Evolutionary conservation across 2,888 invertebrate species (phyloP).

Genomic region (Druceiella hillmani): DNA sequence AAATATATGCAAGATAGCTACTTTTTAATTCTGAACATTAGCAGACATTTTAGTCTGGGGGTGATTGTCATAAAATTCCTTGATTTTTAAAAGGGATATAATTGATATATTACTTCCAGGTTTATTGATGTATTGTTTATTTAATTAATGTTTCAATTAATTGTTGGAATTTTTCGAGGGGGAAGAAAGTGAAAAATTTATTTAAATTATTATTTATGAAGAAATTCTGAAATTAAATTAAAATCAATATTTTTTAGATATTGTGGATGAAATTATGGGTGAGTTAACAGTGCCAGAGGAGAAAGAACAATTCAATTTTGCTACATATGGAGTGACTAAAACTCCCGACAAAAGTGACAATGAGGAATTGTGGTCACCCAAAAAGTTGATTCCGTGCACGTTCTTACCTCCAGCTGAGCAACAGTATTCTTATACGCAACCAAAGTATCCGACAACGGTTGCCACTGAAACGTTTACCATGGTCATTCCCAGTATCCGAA

Average conservation of each 20-base stretch:
- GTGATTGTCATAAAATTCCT: no score
- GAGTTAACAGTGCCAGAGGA: constrained; percentile 42
- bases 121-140: background rate
- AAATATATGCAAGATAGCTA: no score
- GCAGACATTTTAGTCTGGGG: no score
- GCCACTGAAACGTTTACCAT: constrained; percentile 49
- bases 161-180: no score
- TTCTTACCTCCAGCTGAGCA: background rate
- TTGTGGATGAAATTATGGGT: constrained; percentile 41
- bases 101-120: constrained; percentile 13
- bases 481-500: constrained; percentile 52
- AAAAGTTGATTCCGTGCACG: constrained; percentile 50
- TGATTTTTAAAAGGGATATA: no score
- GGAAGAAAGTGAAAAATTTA: no score
- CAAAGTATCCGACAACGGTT: constrained; percentile 36
- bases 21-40: no score
- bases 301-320: constrained; percentile 46
- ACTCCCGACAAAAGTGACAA: constrained; percentile 37
- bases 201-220: background rate
- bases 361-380: constrained; percentile 69
- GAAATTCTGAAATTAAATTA: background rate
- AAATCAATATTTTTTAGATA: constrained; percentile 34
- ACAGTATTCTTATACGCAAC: constrained; percentile 35
- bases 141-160: background rate
- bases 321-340: constrained; percentile 38